Base-by-base conservation (phyloP, 2,888 invertebrate species). In the Cheilosia pagana region DNA sequence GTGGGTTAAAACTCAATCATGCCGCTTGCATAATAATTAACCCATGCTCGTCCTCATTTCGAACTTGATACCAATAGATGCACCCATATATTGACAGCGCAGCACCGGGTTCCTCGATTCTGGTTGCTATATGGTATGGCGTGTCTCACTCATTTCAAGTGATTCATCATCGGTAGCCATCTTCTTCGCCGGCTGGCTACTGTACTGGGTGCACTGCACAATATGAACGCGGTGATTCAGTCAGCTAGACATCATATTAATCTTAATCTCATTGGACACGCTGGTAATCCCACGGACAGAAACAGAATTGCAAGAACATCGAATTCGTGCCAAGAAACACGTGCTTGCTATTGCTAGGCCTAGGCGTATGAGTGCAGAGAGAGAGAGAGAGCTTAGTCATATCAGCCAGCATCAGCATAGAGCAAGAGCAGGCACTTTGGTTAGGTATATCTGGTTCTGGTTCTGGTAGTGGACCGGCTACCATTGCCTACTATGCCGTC, bases 251-350 rank as follows among this genome's bases (percentile, higher is more conserved):
- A 45, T 23, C 59, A 45, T 65, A 82, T 77, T 60, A 67, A 82
- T 82, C 31, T 67, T 14, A 59, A 52, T 70, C 48, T 25, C 50
- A 50, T 63, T 76, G 19, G 57, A 52, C 76, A 76, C 43, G 63
- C 31, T 70, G 70, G 70, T 76, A 77, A 71, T 82, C 77, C 45
- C 53, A 77, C 57, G 21, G 35, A 50, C 19, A 21, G 5, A 21
- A 28, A 41, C 55, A n/a, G 25, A 45, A 53, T 53, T 35, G 23
- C 14, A 45, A 60, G 65, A 82, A 82, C 82, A 82, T 82, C 31
- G 77, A 77, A 78, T 72, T 67, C 77, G 60, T 72, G 82, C 71
- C 71, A 77, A 70, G 41, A 62, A 72, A 48, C 82, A 82, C 77
- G 77, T 77, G 78, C 62, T 19, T 2, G 19, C 45, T n/a, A n/a